Conservation (phyloP, 2,113 vertebrate species). For the Engraulis encrasicolus region DNA sequence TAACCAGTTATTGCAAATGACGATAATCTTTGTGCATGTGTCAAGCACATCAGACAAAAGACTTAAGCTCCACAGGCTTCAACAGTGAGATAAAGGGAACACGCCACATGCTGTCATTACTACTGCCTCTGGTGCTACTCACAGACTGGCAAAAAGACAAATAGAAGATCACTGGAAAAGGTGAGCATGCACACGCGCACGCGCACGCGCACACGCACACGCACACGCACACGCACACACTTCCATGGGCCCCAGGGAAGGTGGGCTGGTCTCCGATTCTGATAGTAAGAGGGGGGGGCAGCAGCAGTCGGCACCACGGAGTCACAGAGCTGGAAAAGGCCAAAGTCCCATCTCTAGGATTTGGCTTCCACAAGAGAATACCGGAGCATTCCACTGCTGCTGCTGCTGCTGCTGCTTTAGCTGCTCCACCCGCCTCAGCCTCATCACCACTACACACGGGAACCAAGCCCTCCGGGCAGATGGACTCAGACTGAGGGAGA, state of each 20-base stretch:
- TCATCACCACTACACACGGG: constrained; percentile 31
- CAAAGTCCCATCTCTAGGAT: constrained; percentile 28
- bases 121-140: background rate
- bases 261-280: background rate
- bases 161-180: background rate
- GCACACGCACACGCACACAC: no score
- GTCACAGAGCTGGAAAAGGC: constrained; percentile 42
- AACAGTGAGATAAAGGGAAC: no score
- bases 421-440: background rate
- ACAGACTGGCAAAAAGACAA: no score
- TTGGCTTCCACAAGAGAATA: constrained; percentile 56
- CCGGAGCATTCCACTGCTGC: constrained; percentile 15
- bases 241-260: background rate
- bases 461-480: constrained; percentile 24
- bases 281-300: no score
- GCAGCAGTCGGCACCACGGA: no score
- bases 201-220: no score
- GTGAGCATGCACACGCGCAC: background rate
- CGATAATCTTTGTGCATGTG: no score
- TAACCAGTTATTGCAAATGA: no score
- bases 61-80: no score
- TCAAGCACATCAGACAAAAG: no score
- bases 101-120: background rate
- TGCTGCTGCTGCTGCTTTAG: no score
- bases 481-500: constrained; percentile 34